Evolutionary conservation across 2,888 invertebrate species (phyloP), one percentile per base, ranked within the genome.

Genomic region (Scaptomyza cyrtandrae): DNA sequence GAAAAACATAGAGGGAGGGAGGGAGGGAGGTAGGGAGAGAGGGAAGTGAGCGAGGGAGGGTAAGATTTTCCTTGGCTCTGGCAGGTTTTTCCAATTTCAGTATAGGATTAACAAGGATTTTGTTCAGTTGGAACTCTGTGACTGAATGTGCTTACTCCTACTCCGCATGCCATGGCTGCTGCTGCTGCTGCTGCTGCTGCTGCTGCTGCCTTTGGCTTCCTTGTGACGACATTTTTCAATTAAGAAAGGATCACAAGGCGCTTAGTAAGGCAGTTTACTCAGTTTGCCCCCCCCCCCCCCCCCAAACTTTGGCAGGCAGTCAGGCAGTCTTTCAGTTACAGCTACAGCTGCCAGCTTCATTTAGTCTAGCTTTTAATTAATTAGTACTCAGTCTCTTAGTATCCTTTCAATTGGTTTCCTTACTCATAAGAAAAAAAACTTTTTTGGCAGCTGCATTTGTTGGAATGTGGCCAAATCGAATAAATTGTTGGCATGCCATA

Each of bases 211-310:
- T 60, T 62, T 16, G 50, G 58, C 61, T 41, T 41, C 45, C 65
- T 75, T 80, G 89, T 85, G 89, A 80, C 82, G 89, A 90, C 90
- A 84, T 90, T 90, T 86, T 88, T 88, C 90, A 90, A 89, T 90
- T 89, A 88, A 88, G 90, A 88, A 86, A 82, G 88, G 90, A 89
- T 82, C 87, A 79, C 69, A 71, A 73, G 85, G 87, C 87, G 85
- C 89, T 86, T 86, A 88, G 87, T 85, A 88, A 88, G 83, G 80
- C 84, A 83, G 88, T 88, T 88, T 77, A 53, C 76, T 46, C 37
- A 59, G 59, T 59, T 39, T 41, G 19, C 16, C 39, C 35, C 37
- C 55, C 19, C 2, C 37, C 55, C 19, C 2, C 19, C 19, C 19
- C 2, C 19, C 19, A 19, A 49, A 64, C 11, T 37, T 59, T 50